Evolutionary conservation across 2,113 vertebrate species (phyloP).

Genomic region (Pollachius pollachius): DNA sequence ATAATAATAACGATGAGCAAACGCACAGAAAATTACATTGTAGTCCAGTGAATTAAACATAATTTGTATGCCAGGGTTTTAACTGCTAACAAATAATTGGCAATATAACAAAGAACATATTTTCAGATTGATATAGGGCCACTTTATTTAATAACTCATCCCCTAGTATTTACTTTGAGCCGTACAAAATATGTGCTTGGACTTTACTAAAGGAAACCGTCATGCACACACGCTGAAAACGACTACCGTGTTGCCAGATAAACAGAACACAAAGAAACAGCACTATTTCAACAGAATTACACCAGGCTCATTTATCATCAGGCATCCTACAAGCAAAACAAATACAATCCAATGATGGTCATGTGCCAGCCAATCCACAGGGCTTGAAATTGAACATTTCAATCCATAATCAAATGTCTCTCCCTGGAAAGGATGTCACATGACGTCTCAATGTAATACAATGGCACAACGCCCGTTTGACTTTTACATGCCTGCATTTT

Average conservation of each 20-base stretch:
- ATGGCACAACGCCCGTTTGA: constrained; percentile 35
- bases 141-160: no score
- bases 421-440: constrained; percentile 40
- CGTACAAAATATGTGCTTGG: no score
- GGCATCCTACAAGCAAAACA: constrained; percentile 34
- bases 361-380: constrained; percentile 49
- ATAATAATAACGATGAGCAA: constrained; percentile 29
- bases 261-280: not conserved
- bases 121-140: not conserved
- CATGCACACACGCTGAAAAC: no score
- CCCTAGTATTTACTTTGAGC: no score
- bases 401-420: constrained; percentile 51
- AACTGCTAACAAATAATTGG: constrained; percentile 10
- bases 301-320: not conserved
- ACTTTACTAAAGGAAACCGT: no score
- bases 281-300: not conserved
- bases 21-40: constrained; percentile 34
- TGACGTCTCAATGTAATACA: constrained; percentile 46
- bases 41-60: constrained; percentile 34
- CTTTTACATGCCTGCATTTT: constrained; percentile 42
- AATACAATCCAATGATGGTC: constrained; percentile 28
- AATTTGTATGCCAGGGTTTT: constrained; percentile 22
- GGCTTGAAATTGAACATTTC: constrained; percentile 58
- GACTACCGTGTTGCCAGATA: no score
- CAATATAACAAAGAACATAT: not conserved